A percentile compares a stretch with the other conserved stretches of the same genome.
Evolutionary conservation across 2,113 vertebrate species (phyloP).

Genomic region (Morphnarchus princeps): DNA sequence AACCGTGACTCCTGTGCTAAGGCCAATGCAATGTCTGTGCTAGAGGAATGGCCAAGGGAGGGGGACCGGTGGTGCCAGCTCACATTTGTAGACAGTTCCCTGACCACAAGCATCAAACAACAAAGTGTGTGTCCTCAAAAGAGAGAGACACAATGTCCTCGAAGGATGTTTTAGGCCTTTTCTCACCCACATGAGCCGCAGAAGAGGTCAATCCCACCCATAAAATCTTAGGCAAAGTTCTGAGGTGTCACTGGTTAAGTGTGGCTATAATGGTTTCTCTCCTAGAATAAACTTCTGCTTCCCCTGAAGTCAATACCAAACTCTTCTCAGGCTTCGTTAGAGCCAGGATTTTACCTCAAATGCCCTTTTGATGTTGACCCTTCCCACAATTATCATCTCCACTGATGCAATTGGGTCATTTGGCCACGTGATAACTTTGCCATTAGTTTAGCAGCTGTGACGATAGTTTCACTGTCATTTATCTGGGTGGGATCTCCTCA

Average conservation of each 20-base stretch:
- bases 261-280: neutral
- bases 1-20: neutral
- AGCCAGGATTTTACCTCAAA: neutral
- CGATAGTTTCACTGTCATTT: neutral
- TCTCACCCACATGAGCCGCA: neutral
- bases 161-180: neutral
- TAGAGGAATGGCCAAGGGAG: neutral
- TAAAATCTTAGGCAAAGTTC: neutral
- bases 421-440: neutral
- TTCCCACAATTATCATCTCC: neutral
- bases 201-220: neutral
- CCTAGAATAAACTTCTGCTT: neutral
- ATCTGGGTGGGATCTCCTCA: conserved; percentile 12
- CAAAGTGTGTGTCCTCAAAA: neutral
- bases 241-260: neutral
- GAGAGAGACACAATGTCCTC: neutral
- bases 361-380: neutral
- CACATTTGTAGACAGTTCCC: neutral
- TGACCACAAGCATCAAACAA: neutral
- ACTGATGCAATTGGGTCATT: conserved; percentile 27
- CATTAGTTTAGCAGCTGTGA: conserved; percentile 8
- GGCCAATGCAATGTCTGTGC: neutral
- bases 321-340: neutral
- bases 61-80: neutral
- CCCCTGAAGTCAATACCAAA: neutral